phyloP scores from a whole-genome alignment of 2,888 invertebrate genomes.

The Sceliomorpha sp. region DNA sequence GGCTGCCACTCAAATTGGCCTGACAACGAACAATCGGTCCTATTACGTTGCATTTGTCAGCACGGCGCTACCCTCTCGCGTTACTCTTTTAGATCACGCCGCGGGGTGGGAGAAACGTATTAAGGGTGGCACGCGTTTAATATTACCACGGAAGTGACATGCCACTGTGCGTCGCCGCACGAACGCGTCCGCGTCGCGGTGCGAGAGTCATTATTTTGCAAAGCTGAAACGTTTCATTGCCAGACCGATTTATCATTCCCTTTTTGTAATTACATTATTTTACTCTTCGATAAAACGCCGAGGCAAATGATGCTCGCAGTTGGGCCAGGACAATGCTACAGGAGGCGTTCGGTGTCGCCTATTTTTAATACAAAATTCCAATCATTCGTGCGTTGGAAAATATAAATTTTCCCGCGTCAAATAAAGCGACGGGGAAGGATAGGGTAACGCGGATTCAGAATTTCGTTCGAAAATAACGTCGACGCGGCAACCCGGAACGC shows the following conservation, averaged over 20 bases:
- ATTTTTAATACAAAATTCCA: no score
- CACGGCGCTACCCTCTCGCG: constrained; percentile 62
- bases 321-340: no score
- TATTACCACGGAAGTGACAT: constrained; percentile 54
- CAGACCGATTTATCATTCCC: constrained; percentile 55
- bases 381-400: no score
- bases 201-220: constrained; percentile 45
- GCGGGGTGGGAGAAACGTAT: constrained; percentile 38
- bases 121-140: constrained; percentile 59
- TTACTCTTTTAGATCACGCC: constrained; percentile 55
- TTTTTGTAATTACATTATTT: constrained; percentile 56
- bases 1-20: constrained; percentile 80
- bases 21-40: constrained; percentile 78
- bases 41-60: constrained; percentile 78
- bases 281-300: constrained; percentile 47
- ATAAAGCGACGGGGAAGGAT: no score
- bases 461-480: no score
- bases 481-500: no score
- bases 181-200: constrained; percentile 34
- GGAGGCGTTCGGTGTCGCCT: no score
- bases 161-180: constrained; percentile 36
- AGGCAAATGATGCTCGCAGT: constrained; percentile 41
- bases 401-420: no score
- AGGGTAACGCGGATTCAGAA: no score
- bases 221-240: constrained; percentile 50